These are phyloP conservation scores for Argopecten irradians DNA, from an alignment of 1,140 invertebrate genomes.

Conservation along the genomic window DNA sequence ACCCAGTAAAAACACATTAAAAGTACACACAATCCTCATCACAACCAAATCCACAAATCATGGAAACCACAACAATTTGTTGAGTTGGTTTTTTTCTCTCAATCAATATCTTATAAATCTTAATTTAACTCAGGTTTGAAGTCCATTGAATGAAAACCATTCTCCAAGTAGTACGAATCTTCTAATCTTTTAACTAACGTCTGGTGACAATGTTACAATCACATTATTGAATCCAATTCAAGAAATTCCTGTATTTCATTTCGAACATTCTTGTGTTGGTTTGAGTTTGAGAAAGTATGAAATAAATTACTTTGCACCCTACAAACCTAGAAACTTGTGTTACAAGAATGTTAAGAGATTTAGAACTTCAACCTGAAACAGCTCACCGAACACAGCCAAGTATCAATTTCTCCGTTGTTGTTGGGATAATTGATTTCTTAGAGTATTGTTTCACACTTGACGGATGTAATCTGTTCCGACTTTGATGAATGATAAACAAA, in stretches of 20 bases:
- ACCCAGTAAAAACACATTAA: background rate
- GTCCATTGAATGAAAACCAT: background rate
- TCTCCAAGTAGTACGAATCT: background rate
- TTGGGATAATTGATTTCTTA: background rate
- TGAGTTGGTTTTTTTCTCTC: background rate
- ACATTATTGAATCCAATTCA: background rate
- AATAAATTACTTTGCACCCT: background rate
- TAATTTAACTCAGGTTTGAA: background rate
- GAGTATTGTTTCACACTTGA: background rate
- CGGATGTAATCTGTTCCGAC: background rate
- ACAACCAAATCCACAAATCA: background rate
- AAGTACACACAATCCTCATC: background rate
- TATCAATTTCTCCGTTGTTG: background rate
- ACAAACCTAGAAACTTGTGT: background rate
- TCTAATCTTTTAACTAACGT: background rate
- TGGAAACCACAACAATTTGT: background rate
- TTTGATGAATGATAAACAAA: slow-evolving; percentile 19
- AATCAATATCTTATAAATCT: background rate
- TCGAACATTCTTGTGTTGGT: background rate
- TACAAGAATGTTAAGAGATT: background rate
- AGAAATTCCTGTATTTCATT: background rate
- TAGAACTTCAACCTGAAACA: background rate
- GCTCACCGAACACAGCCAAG: background rate
- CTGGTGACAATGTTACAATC: background rate
- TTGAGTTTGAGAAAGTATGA: background rate